Evolutionary conservation across 2,888 invertebrate species (phyloP).

Genomic region (Creontiades dilutus): DNA sequence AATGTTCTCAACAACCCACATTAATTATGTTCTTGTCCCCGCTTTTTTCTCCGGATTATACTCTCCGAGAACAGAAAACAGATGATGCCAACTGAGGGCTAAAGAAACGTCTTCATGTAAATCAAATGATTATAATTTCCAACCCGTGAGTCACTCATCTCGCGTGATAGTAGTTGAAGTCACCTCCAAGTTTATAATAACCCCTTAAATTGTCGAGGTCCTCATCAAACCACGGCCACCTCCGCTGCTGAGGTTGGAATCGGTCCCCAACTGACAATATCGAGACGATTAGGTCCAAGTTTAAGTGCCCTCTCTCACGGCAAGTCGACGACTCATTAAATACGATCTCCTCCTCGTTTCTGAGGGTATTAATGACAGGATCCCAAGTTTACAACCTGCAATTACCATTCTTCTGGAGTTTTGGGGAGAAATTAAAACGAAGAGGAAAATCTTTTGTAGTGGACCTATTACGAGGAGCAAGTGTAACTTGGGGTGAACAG

Average conservation of each 20-base stretch:
- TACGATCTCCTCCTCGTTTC: not conserved
- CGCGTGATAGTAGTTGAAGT: not conserved
- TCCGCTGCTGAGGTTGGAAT: not conserved
- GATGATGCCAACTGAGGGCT: not conserved
- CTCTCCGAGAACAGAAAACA: too few species aligned
- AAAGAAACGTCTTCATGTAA: not conserved
- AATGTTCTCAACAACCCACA: too few species aligned
- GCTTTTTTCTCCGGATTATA: too few species aligned
- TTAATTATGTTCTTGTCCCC: too few species aligned
- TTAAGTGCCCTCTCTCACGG: constrained; percentile 50
- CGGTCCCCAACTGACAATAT: constrained; percentile 40
- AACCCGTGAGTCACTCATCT: not conserved
- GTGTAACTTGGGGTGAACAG: not conserved
- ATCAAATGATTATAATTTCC: not conserved
- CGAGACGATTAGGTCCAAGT: constrained; percentile 18
- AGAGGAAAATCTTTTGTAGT: constrained; percentile 30
- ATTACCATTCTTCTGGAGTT: not conserved
- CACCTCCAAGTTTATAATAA: constrained; percentile 32
- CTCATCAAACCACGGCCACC: not conserved
- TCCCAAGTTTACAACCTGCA: not conserved
- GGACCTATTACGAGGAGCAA: not conserved
- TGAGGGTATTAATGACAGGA: constrained; percentile 40
- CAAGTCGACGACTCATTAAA: constrained; percentile 34
- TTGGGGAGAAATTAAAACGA: constrained; percentile 3
- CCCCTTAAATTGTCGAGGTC: not conserved